Evolutionary conservation across 1,140 invertebrate genomes (phyloP).

Genomic region (Mercenaria mercenaria): DNA sequence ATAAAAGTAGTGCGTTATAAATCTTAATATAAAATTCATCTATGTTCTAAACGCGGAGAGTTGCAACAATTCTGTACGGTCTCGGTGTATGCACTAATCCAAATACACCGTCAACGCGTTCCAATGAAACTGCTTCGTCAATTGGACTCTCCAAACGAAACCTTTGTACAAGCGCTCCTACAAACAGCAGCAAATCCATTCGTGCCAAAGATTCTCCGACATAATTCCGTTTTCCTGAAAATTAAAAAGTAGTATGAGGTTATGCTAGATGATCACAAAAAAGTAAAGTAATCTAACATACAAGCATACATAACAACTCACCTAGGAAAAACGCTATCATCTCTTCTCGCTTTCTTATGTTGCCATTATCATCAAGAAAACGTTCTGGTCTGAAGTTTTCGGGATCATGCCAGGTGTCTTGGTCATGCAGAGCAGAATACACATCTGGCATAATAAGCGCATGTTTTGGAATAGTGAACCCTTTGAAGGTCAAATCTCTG

Average conservation of each 20-base stretch:
- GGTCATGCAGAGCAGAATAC: slow-evolving; percentile 76
- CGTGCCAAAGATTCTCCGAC: slow-evolving; percentile 69
- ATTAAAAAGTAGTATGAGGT: background rate
- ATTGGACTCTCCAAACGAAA: slow-evolving; percentile 86
- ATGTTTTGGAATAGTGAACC: slow-evolving; percentile 79
- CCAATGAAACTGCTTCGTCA: slow-evolving; percentile 7
- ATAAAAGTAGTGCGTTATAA: too few relatives aligned
- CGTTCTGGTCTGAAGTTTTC: slow-evolving; percentile 90
- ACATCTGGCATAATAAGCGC: slow-evolving; percentile 80
- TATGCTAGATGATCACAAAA: too few relatives aligned
- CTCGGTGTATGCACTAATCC: slow-evolving; percentile 53
- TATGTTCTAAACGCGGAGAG: too few relatives aligned
- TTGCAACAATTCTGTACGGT: slow-evolving; percentile 51
- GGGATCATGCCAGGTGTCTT: slow-evolving; percentile 89
- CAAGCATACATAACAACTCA: slow-evolving; percentile 10
- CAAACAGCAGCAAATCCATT: slow-evolving; percentile 67
- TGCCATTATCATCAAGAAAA: slow-evolving; percentile 81
- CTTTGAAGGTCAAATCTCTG: slow-evolving; percentile 72
- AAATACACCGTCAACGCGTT: slow-evolving; percentile 49
- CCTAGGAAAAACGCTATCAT: slow-evolving; percentile 69
- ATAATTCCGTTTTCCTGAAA: slow-evolving; percentile 68
- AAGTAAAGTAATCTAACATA: background rate
- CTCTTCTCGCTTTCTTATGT: slow-evolving; percentile 22
- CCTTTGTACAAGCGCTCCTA: slow-evolving; percentile 64
- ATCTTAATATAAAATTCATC: too few relatives aligned